A percentile compares a stretch with the other conserved stretches of the same genome.
These are phyloP conservation scores for Jordanella pulchra DNA, from an alignment of 2,797 vertebrate species.

Conservation along the genomic window DNA sequence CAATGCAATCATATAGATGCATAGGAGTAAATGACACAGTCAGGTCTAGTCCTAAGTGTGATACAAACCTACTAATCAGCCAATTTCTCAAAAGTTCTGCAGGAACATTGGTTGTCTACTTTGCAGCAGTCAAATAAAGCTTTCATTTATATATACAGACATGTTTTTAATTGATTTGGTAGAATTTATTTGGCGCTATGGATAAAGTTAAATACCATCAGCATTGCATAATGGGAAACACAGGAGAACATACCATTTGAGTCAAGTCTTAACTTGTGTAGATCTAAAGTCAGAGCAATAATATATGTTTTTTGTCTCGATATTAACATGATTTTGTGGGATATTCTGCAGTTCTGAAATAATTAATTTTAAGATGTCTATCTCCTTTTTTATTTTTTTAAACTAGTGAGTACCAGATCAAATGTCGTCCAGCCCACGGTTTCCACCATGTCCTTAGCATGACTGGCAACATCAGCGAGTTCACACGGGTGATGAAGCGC, in stretches of 20 bases:
- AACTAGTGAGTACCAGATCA: constrained; percentile 88
- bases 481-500: constrained; percentile 88
- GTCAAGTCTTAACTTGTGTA: no score
- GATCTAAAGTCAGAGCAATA: no score
- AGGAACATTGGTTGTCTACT: no score
- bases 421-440: constrained; percentile 93
- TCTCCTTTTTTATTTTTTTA: constrained; percentile 13
- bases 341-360: constrained; percentile 13
- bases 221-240: background rate
- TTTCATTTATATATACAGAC: no score
- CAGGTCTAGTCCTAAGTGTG: no score
- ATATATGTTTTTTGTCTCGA: background rate
- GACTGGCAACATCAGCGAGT: constrained; percentile 93
- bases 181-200: background rate
- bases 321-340: constrained; percentile 11
- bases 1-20: background rate
- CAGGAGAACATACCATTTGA: background rate
- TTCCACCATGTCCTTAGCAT: constrained; percentile 92
- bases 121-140: no score
- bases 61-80: no score
- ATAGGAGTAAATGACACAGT: background rate
- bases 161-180: no score
- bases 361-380: constrained; percentile 3
- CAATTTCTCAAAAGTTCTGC: no score
- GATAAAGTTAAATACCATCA: background rate